Evolutionary conservation across 2,797 vertebrate genomes (phyloP).

Genomic region (Garrulus glandarius): DNA sequence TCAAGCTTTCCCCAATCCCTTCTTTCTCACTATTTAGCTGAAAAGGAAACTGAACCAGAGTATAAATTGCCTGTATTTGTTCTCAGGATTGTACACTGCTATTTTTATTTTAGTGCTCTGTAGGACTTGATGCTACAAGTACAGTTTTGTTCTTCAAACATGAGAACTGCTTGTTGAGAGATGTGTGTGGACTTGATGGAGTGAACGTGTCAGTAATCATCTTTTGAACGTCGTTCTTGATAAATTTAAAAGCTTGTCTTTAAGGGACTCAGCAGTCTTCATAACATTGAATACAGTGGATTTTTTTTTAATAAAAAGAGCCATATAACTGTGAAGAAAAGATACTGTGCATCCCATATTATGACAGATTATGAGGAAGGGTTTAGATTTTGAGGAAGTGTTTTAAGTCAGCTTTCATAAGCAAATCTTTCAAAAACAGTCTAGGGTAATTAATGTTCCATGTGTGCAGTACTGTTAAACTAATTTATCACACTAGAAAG

Average conservation of each 20-base stretch:
- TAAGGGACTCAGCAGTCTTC: not conserved
- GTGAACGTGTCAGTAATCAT: not conserved
- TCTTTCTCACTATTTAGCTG: not conserved
- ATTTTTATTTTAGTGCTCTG: not conserved
- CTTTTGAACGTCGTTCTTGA: not conserved
- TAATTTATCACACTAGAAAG: not conserved
- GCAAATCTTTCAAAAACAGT: not conserved
- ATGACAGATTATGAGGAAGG: not conserved
- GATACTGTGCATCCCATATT: not conserved
- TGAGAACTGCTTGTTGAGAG: not conserved
- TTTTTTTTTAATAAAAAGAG: not conserved
- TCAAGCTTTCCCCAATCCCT: not conserved
- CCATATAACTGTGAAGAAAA: not conserved
- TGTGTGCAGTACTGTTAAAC: not conserved
- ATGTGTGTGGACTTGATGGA: not conserved
- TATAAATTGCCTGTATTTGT: not conserved
- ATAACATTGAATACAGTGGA: not conserved
- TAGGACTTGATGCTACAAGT: not conserved
- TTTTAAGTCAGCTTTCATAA: not conserved
- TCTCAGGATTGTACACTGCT: not conserved
- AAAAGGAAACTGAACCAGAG: not conserved
- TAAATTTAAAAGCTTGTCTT: not conserved
- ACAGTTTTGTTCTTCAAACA: not conserved
- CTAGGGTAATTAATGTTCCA: not conserved
- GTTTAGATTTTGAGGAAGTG: not conserved